Conservation (phyloP, 2,113 vertebrate species). For the Cyprinus carpio region DNA sequence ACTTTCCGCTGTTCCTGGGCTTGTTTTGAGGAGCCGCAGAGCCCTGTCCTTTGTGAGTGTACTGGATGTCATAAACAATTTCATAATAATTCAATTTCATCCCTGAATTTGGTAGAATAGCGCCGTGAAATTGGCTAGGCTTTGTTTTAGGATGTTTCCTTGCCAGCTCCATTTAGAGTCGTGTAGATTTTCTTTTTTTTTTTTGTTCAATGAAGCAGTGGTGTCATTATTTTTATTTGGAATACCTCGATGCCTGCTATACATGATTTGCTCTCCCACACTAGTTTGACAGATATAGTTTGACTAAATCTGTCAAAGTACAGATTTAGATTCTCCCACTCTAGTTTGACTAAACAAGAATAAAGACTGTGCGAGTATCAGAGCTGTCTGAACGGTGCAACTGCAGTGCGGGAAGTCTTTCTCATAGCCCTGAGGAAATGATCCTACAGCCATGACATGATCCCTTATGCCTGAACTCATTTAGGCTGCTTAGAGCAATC, state of each 20-base stretch:
- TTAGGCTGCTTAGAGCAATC: conserved; percentile 2
- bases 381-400: conserved; percentile 28
- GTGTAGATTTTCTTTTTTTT: not conserved
- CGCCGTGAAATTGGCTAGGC: not conserved
- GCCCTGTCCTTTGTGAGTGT: not conserved
- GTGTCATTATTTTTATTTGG: not conserved
- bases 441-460: conserved; percentile 30
- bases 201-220: not conserved
- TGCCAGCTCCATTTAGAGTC: not conserved
- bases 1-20: conserved; percentile 42
- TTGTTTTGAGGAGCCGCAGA: conserved; percentile 29
- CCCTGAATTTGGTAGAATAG: conserved; percentile 4
- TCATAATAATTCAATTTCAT: not conserved
- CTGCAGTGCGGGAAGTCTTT: not conserved
- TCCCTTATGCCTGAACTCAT: conserved; percentile 37
- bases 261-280: not conserved
- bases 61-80: not conserved
- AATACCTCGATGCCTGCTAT: not conserved
- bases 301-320: conserved; percentile 14
- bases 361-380: not conserved
- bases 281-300: conserved; percentile 8
- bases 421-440: not conserved
- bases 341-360: conserved; percentile 14
- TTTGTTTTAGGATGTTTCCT: conserved; percentile 8
- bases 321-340: not conserved